Evolutionary conservation across 2,888 invertebrate species (phyloP).

Genomic region (Sphaeridia pumilis): DNA sequence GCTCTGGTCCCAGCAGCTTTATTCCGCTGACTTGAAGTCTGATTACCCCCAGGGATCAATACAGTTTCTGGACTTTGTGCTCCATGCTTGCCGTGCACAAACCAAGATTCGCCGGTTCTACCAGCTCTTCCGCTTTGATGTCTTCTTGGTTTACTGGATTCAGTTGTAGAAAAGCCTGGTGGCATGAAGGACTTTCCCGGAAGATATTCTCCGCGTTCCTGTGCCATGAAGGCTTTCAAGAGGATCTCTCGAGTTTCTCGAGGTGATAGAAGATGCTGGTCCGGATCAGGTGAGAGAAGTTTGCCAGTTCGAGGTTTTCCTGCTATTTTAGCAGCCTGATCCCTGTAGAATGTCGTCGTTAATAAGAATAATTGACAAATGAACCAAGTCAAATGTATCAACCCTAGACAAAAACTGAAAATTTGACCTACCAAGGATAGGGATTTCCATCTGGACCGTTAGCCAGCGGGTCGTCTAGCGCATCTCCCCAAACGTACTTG

Average conservation of each 20-base stretch:
- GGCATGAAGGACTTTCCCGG: conserved; percentile 6
- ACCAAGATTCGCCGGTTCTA: neutral
- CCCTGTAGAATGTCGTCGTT: conserved; percentile 17
- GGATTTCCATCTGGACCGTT: conserved; percentile 69
- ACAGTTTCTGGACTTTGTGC: neutral
- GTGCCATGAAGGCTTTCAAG: conserved; percentile 14
- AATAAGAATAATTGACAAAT: neutral
- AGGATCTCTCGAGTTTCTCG: conserved; percentile 20
- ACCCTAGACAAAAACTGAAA: neutral
- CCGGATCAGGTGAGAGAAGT: conserved; percentile 19
- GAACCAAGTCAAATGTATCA: neutral
- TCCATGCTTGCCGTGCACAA: neutral
- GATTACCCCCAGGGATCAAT: neutral
- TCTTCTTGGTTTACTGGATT: neutral
- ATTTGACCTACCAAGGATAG: conserved; percentile 58
- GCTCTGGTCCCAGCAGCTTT: neutral
- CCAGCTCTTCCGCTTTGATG: neutral
- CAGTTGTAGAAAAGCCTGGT: neutral
- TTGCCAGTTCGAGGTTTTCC: conserved; percentile 28
- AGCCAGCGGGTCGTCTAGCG: conserved; percentile 60
- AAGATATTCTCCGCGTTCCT: conserved; percentile 10
- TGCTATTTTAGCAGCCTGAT: conserved; percentile 27
- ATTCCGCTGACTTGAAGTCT: neutral
- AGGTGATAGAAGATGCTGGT: conserved; percentile 20
- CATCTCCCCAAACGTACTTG: conserved; percentile 81